Percentiles rank a stretch among this genome's conserved stretches.
Conservation (phyloP, 2,113 vertebrate genomes). For the Talpa occidentalis region DNA sequence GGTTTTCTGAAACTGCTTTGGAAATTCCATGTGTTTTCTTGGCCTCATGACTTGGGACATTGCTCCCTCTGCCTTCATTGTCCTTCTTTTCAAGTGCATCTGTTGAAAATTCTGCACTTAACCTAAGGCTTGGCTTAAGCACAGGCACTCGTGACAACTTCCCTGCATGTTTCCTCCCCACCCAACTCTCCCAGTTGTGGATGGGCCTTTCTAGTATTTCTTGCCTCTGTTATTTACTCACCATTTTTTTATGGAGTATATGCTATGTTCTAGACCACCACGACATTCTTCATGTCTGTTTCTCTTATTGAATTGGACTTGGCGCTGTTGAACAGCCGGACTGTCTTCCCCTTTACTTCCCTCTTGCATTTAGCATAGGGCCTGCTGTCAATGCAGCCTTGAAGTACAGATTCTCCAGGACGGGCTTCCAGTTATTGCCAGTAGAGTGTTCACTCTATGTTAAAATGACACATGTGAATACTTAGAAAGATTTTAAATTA, state of each 20-base stretch:
- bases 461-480: conserved; percentile 40
- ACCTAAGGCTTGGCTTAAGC: not conserved
- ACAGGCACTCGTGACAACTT: not conserved
- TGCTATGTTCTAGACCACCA: not conserved
- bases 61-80: not conserved
- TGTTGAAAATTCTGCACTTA: not conserved
- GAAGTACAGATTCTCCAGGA: not conserved
- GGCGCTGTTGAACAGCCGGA: not conserved
- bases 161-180: not conserved
- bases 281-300: not conserved
- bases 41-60: not conserved
- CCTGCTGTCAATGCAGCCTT: not conserved
- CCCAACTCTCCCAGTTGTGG: not conserved
- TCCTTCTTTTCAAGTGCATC: not conserved
- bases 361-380: not conserved
- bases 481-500: conserved; percentile 10
- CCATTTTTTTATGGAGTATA: not conserved
- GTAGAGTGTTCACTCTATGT: not conserved
- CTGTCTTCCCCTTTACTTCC: not conserved
- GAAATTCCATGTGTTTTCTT: not conserved
- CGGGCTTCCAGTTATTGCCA: not conserved
- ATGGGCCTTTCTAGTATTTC: not conserved
- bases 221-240: not conserved
- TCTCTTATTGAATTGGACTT: not conserved
- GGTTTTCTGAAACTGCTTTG: conserved; percentile 36